Evolutionary conservation across 2,113 vertebrate species (phyloP).

Genomic region (Paradoxurus hermaphroditus): DNA sequence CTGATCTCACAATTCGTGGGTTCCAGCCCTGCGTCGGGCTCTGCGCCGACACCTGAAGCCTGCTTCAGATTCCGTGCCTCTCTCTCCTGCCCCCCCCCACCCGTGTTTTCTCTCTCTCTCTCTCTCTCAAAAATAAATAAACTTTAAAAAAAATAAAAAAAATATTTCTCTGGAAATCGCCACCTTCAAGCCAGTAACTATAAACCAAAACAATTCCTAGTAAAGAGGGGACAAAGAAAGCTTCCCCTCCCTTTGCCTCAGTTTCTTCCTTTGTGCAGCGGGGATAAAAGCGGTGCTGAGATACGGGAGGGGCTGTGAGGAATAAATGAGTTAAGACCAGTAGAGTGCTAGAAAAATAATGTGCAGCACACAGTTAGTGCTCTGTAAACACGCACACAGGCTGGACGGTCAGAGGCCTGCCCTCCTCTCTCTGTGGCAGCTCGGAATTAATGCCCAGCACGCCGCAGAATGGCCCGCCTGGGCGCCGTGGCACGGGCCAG

Average conservation of each 20-base stretch:
- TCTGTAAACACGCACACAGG: not conserved
- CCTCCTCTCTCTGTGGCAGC: not conserved
- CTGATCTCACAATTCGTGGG: no score
- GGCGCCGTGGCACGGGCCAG: rapidly evolving
- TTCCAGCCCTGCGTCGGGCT: no score
- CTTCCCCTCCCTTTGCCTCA: not conserved
- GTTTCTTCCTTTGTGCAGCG: not conserved
- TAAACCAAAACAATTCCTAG: not conserved
- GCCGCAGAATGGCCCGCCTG: not conserved
- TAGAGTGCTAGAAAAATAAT: not conserved
- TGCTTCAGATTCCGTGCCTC: no score
- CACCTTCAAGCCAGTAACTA: not conserved
- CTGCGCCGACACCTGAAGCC: no score
- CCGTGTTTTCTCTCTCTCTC: no score
- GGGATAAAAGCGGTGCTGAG: not conserved
- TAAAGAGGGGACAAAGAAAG: not conserved
- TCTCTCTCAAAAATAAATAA: no score
- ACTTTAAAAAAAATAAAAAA: no score
- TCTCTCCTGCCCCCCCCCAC: no score
- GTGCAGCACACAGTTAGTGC: not conserved
- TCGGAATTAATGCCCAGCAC: not conserved
- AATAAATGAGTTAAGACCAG: not conserved
- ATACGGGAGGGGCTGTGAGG: not conserved
- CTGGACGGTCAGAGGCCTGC: not conserved
- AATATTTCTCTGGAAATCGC: not conserved